Evolutionary conservation across 2,888 invertebrate species (phyloP).

Genomic region (Eristalinus sepulchralis): DNA sequence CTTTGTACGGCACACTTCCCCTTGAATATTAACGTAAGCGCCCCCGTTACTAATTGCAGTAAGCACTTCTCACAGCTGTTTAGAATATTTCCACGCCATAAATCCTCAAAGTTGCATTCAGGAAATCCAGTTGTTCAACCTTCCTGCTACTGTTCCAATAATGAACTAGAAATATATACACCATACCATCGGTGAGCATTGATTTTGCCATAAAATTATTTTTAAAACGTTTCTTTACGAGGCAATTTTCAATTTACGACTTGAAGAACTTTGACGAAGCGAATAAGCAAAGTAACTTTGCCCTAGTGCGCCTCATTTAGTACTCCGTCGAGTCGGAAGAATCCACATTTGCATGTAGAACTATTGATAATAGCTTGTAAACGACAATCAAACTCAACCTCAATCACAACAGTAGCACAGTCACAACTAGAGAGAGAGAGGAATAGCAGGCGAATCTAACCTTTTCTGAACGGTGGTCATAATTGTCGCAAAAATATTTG

Average conservation of each 20-base stretch:
- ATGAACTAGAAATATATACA: conserved; percentile 32
- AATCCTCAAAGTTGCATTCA: neutral
- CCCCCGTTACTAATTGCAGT: neutral
- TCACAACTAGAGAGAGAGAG: neutral
- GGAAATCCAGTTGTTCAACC: neutral
- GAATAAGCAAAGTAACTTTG: neutral
- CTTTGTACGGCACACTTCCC: too few relatives aligned
- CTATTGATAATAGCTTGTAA: conserved; percentile 43
- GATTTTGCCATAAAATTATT: conserved; percentile 35
- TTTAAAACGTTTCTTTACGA: conserved; percentile 41
- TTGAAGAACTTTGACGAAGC: conserved; percentile 19
- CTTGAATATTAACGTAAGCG: neutral
- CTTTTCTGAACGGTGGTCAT: conserved; percentile 37
- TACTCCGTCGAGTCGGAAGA: conserved; percentile 31
- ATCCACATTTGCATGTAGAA: conserved; percentile 53
- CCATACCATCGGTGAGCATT: conserved; percentile 15
- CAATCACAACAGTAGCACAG: neutral
- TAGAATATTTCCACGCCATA: conserved; percentile 1
- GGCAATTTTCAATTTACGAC: conserved; percentile 43
- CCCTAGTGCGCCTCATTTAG: neutral
- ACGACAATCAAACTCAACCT: neutral
- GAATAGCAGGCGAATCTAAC: neutral
- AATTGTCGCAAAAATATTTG: conserved; percentile 60
- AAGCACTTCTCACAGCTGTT: conserved; percentile 8
- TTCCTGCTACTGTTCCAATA: neutral